phyloP scores from a whole-genome alignment of 2,113 vertebrate species.

The Nesoenas mayeri region DNA sequence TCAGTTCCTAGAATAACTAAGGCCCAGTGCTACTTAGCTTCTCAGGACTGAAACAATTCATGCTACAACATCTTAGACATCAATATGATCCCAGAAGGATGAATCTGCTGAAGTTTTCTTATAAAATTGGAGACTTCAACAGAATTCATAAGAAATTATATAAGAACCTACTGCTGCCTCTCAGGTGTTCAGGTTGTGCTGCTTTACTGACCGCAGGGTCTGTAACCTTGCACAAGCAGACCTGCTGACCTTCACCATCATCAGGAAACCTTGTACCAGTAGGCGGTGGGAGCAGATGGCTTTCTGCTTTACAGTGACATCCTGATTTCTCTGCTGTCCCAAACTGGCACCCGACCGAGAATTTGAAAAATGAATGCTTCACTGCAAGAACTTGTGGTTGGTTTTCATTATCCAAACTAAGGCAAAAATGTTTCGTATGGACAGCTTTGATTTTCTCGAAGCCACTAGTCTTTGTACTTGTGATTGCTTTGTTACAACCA shows the following conservation, averaged over 20 bases:
- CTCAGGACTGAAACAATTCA: background rate
- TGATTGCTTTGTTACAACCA: background rate
- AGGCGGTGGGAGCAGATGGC: background rate
- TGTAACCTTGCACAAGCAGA: background rate
- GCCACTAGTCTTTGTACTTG: background rate
- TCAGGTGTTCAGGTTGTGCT: background rate
- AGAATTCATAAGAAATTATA: accelerated
- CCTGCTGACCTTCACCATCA: background rate
- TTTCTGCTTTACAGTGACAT: background rate
- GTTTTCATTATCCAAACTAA: background rate
- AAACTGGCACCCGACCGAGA: background rate
- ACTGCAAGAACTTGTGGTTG: background rate
- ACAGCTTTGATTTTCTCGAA: background rate
- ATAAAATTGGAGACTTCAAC: background rate
- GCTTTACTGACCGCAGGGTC: background rate
- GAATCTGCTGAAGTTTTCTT: background rate
- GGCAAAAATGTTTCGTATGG: background rate
- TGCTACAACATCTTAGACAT: background rate
- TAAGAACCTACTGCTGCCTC: background rate
- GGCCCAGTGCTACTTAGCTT: background rate
- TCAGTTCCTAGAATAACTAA: background rate
- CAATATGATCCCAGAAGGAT: background rate
- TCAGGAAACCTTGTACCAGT: background rate
- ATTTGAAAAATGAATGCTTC: background rate
- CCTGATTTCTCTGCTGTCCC: background rate